Conservation (phyloP, 1,140 invertebrate species). For the Macrocentrus cingulum region DNA sequence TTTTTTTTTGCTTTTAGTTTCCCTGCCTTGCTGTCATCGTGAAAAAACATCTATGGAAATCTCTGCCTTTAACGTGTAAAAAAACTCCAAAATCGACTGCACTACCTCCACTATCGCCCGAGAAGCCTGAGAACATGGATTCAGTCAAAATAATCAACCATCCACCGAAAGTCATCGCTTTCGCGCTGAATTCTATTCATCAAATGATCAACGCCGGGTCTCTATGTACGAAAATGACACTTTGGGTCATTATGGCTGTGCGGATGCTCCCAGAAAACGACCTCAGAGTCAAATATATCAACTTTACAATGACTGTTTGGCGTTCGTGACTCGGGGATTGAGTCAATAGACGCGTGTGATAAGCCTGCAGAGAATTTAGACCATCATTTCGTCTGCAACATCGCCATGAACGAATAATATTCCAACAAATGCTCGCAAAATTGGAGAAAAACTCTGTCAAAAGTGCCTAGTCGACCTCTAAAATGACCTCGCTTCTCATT, state of each 20-base stretch:
- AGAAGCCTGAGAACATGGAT: slow-evolving; percentile 26
- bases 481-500: slow-evolving; percentile 29
- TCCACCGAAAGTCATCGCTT: slow-evolving; percentile 31
- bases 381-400: slow-evolving; percentile 65
- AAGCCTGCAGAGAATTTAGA: slow-evolving; percentile 35
- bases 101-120: neutral
- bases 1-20: too few species aligned
- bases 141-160: slow-evolving; percentile 40
- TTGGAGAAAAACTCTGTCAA: slow-evolving; percentile 33
- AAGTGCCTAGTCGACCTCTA: slow-evolving; percentile 17
- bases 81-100: slow-evolving; percentile 19
- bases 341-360: slow-evolving; percentile 40
- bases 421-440: slow-evolving; percentile 49
- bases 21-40: slow-evolving; percentile 68
- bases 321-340: slow-evolving; percentile 42
- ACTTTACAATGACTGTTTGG: slow-evolving; percentile 35
- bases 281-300: slow-evolving; percentile 17
- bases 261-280: slow-evolving; percentile 46
- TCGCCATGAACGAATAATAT: slow-evolving; percentile 64
- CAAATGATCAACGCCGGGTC: slow-evolving; percentile 36
- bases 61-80: slow-evolving; percentile 51
- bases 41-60: slow-evolving; percentile 76
- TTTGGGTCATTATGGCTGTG: slow-evolving; percentile 63
- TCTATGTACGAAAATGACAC: slow-evolving; percentile 42
- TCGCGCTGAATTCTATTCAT: slow-evolving; percentile 53